phyloP scores from a whole-genome alignment of 2,113 vertebrate genomes.

The Takifugu flavidus region DNA sequence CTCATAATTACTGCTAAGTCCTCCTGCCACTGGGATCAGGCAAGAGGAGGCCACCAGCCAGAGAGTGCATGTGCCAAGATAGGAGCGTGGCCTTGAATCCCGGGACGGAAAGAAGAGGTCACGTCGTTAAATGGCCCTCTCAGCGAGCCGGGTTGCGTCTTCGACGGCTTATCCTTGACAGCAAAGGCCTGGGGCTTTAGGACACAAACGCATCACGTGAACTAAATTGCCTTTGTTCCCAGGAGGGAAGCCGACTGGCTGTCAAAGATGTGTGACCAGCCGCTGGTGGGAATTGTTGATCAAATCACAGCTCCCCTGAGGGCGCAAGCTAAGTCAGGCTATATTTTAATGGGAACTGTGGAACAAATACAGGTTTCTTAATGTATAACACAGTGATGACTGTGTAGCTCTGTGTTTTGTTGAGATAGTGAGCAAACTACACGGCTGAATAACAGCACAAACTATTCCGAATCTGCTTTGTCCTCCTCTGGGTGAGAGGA shows the following conservation, averaged over 20 bases:
- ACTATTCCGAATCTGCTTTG: constrained; percentile 22
- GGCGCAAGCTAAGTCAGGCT: constrained; percentile 9
- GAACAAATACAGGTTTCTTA: constrained; percentile 1
- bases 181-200: constrained; percentile 44
- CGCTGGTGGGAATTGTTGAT: constrained; percentile 17
- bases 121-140: constrained; percentile 57
- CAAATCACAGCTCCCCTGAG: constrained; percentile 16
- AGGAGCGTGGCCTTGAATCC: background rate
- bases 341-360: background rate
- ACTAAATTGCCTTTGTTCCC: constrained; percentile 24
- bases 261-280: constrained; percentile 37
- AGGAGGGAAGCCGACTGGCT: constrained; percentile 26
- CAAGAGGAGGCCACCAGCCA: constrained; percentile 17
- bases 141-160: constrained; percentile 29
- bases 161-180: constrained; percentile 51
- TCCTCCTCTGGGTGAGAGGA: constrained; percentile 25
- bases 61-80: constrained; percentile 9
- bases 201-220: constrained; percentile 22
- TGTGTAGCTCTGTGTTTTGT: too few species aligned
- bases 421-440: too few species aligned
- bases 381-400: background rate
- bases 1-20: constrained; percentile 71
- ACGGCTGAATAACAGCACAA: constrained; percentile 6
- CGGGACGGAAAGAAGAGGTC: constrained; percentile 23
- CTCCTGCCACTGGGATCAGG: constrained; percentile 61